Base-by-base conservation (phyloP, 1,140 invertebrate genomes). In the Leucophenga varia region DNA sequence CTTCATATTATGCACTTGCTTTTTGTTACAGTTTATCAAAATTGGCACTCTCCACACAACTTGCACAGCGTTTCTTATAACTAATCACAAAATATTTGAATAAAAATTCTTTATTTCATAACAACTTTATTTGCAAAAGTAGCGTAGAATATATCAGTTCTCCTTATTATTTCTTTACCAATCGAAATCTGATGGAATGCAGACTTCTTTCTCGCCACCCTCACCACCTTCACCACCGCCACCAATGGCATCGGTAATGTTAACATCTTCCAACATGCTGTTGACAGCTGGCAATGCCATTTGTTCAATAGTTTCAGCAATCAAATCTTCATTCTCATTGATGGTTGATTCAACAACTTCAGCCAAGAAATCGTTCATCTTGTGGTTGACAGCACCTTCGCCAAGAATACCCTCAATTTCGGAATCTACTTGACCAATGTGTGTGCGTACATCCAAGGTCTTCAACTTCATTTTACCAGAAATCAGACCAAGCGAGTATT, bases 321-420 rank as follows among this genome's bases (percentile, higher is more conserved):
- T 63, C 34, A 63, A 34, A 40, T 72, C 54, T 51, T 73, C 65
- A 39, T 73, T 73, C 51, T 72, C 69, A 55, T 73, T 73, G 54
- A 72, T 45, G 12, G 53, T 60, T 36, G 56, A 16, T 44, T 64
- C 60, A 16, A 73, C 58, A 30, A 53, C 54, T 45, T 73, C 70
- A 32, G 55, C 70, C 10, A 73, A 49, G 36, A 61, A 53, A 6
- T 48, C 56, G 56, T 73, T 73, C 63, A 73, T 58, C 43, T 57
- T 68, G 47, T 60, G 52, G 19, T 73, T 73, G 21, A 72, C 40
- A 17, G 3, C 21, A 31, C 70, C 71, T 32, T 69, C 50, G 34
- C 71, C 71, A 36, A 73, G 47, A 22, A 73, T 53, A 41, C 71
- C 71, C 35, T 71, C 65, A 47, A 73, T 73, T 35, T 73, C 64